Base-by-base conservation (phyloP, 2,888 invertebrate genomes). In the Dendrolimus houi region DNA sequence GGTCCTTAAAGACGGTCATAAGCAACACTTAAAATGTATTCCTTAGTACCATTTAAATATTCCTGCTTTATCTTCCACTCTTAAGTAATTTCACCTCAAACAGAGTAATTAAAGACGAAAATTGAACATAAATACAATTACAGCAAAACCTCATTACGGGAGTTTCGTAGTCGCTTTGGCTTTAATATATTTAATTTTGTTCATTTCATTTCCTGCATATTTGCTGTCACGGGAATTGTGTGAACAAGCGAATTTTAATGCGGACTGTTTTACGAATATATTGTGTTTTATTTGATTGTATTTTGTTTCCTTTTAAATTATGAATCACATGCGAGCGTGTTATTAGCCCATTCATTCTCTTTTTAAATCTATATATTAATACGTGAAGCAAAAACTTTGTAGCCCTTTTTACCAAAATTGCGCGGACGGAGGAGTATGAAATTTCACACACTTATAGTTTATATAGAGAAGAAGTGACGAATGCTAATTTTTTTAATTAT, bases 181-280 rank as follows among this genome's bases (percentile, higher is more conserved):
- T 47, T 47, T 47, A 47, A 47, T 71, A 47, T 47, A 47, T 70
- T 74, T 74, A 77, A 79, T 77, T 79, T 78, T 77, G 77, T 77
- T 79, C 77, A 74, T 75, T 68, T 64, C 60, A 64, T 61, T 66
- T 64, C 74, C 76, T 73, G 75, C 70, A 69, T 69, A 69, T 62
- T 63, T 60, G 61, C 61, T 63, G 67, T 64, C 65, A 59, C 73
- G 71, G 56, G 13, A 54, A 55, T 57, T 57, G 57, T 56, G 17
- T 41, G 54, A 55, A 58, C 58, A 54, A 57, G 52, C 57, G 54
- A 42, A 54, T 55, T 57, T 59, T 59, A 59, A 59, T 59, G 59
- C 12, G 6, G 12, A 47, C 9, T 47, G 12, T 47, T 47, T 12
- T 47, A 12, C 12, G 9, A 47, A 47, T 47, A 47, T 47, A 8